These are phyloP conservation scores for Gracilinanus agilis DNA, from an alignment of 2,113 vertebrate species.

Conservation along the genomic window DNA sequence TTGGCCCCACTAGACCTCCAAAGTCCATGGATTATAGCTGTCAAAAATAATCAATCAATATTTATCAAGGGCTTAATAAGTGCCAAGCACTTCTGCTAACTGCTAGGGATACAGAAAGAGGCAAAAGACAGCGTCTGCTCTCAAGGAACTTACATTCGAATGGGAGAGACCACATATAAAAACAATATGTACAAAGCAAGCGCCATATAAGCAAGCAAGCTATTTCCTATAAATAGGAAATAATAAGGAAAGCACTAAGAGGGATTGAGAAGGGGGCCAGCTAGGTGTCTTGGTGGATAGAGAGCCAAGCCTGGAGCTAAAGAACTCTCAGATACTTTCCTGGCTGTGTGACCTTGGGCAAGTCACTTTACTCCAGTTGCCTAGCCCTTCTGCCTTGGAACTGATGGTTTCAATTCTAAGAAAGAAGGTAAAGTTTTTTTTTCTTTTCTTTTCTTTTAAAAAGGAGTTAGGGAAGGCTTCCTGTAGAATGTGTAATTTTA, in stretches of 20 bases:
- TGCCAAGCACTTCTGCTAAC: not conserved
- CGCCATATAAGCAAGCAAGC: too few species aligned
- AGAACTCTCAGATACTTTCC: not conserved
- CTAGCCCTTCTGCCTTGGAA: too few species aligned
- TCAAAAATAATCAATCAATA: not conserved
- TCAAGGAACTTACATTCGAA: not conserved
- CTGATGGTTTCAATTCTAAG: too few species aligned
- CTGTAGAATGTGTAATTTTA: too few species aligned
- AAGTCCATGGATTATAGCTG: not conserved
- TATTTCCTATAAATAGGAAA: too few species aligned
- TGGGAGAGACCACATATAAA: not conserved
- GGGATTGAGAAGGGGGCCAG: too few species aligned
- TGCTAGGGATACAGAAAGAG: not conserved
- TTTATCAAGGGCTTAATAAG: not conserved
- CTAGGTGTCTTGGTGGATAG: too few species aligned
- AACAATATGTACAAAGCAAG: too few species aligned
- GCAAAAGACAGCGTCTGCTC: not conserved
- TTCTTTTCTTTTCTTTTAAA: not conserved
- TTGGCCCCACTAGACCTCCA: not conserved
- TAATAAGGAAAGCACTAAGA: too few species aligned
- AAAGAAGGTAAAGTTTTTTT: not conserved
- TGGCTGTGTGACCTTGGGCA: not conserved
- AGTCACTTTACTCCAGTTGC: not conserved
- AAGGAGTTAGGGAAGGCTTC: too few species aligned
- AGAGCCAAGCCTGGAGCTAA: too few species aligned